Evolutionary conservation across 2,113 vertebrate species (phyloP), one percentile per base, ranked within the genome.

Genomic region (Rissa tridactyla): DNA sequence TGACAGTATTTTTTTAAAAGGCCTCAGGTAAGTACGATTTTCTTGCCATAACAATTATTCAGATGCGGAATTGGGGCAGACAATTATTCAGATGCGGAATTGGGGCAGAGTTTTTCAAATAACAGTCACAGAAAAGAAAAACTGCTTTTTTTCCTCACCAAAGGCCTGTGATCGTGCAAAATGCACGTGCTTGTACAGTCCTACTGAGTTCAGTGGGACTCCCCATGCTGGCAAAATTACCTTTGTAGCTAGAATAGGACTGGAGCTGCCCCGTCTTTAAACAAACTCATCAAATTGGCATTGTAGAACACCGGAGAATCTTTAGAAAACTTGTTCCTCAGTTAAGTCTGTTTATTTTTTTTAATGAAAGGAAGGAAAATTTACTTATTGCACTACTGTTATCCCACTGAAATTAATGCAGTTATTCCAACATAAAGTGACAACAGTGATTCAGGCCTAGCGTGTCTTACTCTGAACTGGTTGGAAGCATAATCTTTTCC

Each of bases 291-390:
- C 66, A 70, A 73, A 77, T 12, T 61, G 64, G 42, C 66, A 21
- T 47, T 84, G 52, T 19, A 73, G 30, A 92, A 47, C 54, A 91
- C 38, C 1, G 3, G 21, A 51, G 66, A 82, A 82, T 79, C 58
- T 96, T 86, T 87, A 92, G 49, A 91, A 79, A 96, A 88, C 19
- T 36, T 90, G 30, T 52, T 93, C 66, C 75, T 86, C 44, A 47
- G 61, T 82, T 96, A 82, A 55, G 85, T 61, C 51, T 80, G 58
- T 6, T 18, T 30, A 26, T 54, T 38, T 42, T 55, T 84, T 92
- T 30, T 8, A 69, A 76, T 17, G 52, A 40, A 90, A 61, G 27
- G 72, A 91, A 80, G 46, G 70, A 72, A 90, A 83, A n/a, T 19
- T 23, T 65, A 54, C 54, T 52, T 76, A 71, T 26, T 66, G 90